Evolutionary conservation across 2,113 vertebrate genomes (phyloP).

Genomic region (Gymnocephalus cernua): DNA sequence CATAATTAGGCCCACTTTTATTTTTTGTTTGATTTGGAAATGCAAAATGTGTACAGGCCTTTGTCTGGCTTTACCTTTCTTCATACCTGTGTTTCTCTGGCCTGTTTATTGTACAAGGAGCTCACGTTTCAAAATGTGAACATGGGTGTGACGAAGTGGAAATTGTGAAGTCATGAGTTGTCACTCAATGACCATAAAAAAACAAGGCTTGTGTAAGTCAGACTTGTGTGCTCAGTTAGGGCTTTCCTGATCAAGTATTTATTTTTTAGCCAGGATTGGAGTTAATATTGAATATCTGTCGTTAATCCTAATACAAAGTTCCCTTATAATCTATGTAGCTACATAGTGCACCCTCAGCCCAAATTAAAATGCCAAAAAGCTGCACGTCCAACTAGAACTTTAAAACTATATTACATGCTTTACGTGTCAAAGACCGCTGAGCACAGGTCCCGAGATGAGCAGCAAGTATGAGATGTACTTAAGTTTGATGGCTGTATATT

Average conservation of each 20-base stretch:
- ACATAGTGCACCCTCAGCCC: background rate
- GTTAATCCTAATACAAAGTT: background rate
- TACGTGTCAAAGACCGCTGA: background rate
- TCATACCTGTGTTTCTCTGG: background rate
- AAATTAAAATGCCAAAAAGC: background rate
- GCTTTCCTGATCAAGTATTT: background rate
- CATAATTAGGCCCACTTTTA: background rate
- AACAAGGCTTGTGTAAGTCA: background rate
- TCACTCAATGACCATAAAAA: background rate
- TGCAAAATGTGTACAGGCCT: background rate
- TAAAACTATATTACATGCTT: background rate
- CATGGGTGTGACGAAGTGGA: background rate
- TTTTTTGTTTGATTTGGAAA: background rate
- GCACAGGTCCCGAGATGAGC: background rate
- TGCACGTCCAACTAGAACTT: background rate
- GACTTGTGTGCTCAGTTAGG: background rate
- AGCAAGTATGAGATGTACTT: background rate
- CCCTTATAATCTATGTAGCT: background rate
- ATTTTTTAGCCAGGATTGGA: background rate
- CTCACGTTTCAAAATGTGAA: background rate
- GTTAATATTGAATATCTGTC: background rate
- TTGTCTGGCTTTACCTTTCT: conserved; percentile 2
- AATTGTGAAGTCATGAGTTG: background rate
- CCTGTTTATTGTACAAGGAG: background rate
- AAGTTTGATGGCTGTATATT: background rate